Evolutionary conservation across 2,113 vertebrate genomes (phyloP), one percentile per base, ranked within the genome.

Genomic region (Caranx ignobilis): DNA sequence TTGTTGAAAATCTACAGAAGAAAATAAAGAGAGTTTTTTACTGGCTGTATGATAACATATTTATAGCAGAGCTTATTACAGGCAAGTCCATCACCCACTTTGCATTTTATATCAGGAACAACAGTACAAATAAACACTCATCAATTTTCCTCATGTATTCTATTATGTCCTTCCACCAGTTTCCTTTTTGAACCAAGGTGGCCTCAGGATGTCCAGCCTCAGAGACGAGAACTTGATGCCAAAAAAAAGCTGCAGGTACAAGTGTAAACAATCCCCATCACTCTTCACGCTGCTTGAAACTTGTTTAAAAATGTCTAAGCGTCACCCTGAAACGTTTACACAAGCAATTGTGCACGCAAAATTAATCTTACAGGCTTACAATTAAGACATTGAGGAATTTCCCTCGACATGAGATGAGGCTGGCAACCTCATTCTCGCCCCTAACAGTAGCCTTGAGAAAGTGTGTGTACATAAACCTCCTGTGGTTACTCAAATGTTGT

Each of bases 401-500:
- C 75, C 76, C 79, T 84, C 43, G 71, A 89, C 87, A 79, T 83
- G 74, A 66, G 88, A 89, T 63, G 83, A 77, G 81, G 86, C 87
- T 82, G 82, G 82, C 87, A 85, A 88, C 81, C 91, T 86, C 75
- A 73, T 84, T 87, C 89, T 90, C 87, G 85, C 81, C 65, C 52
- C 83, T 83, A 88, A 90, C 93, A 85, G 93, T 92, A 93, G 89
- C 87, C 83, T 79, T 75, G 77, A 87, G 85, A 89, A 84, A 78
- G 87, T 71, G 85, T 89, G 90, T 93, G 91, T 93, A 92, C 87
- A 91, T 71, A 87, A 91, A 90, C 79, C 87, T 91, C 88, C 87
- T 90, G 87, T 86, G 91, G 94, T 94, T 93, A 92, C 92, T 93
- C 89, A 93, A 91, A 94, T 92, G 93, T 90, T 94, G 93, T 93